phyloP scores from a whole-genome alignment of 2,797 vertebrate genomes.

The Bothrops alternatus region DNA sequence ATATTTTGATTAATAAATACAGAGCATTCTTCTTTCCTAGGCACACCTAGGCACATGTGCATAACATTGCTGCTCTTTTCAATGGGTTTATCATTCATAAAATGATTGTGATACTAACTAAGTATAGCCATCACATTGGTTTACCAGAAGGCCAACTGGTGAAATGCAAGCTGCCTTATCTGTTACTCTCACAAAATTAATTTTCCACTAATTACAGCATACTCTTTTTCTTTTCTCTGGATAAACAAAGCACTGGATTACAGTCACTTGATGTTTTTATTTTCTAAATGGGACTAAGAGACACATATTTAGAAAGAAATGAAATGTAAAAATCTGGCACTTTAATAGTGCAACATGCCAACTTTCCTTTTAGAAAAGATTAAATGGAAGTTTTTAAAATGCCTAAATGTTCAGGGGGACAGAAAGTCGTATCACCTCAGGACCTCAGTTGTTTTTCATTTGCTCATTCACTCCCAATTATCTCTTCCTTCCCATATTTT shows the following conservation, averaged over 20 bases:
- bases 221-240: not conserved
- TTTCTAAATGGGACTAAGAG: not conserved
- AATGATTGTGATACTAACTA: not conserved
- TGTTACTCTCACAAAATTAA: not conserved
- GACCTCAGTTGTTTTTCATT: not conserved
- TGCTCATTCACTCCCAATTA: not conserved
- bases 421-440: not conserved
- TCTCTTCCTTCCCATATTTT: slow-evolving; percentile 33
- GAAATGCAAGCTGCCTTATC: not conserved
- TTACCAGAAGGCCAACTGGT: not conserved
- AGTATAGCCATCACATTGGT: not conserved
- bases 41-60: not conserved
- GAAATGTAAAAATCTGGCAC: not conserved
- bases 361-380: not conserved
- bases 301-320: not conserved
- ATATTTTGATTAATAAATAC: not conserved
- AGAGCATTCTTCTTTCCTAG: not conserved
- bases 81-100: not conserved
- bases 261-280: not conserved
- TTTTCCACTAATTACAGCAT: not conserved
- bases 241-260: not conserved
- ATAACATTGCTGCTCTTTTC: not conserved
- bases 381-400: not conserved
- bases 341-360: not conserved
- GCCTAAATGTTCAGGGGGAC: not conserved